Percentiles rank a stretch among this genome's conserved stretches.
These are phyloP conservation scores for Nipponacmea schrenckii DNA, from an alignment of 2,888 invertebrate species.

Conservation along the genomic window DNA sequence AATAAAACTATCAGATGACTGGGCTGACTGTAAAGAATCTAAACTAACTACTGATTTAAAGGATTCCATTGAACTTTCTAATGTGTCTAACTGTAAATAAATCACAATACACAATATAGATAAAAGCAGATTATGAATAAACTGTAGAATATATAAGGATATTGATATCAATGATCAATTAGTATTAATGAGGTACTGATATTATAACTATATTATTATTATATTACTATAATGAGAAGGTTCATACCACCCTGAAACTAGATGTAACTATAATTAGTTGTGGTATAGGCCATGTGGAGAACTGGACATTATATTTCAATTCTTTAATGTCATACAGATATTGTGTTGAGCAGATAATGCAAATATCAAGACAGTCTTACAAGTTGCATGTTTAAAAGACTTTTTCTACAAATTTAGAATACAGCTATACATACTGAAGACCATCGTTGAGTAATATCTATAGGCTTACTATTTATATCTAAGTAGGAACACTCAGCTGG, in stretches of 20 bases:
- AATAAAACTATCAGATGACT: constrained; percentile 22
- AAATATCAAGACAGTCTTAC: no score
- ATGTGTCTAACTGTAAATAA: constrained; percentile 43
- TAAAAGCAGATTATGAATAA: background rate
- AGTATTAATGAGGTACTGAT: no score
- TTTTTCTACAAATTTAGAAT: background rate
- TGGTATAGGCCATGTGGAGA: no score
- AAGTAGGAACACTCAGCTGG: background rate
- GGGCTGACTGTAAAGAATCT: constrained; percentile 23
- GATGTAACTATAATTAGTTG: no score
- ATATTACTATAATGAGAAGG: no score
- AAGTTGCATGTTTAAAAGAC: background rate
- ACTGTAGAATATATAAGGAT: no score
- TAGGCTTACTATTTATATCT: background rate
- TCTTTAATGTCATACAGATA: no score
- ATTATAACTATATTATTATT: no score
- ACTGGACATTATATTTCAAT: no score
- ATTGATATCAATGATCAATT: no score
- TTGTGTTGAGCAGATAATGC: no score
- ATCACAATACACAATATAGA: background rate
- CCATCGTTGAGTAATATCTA: constrained; percentile 27
- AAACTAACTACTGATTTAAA: constrained; percentile 35
- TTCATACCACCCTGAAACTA: no score
- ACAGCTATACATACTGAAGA: constrained; percentile 28
- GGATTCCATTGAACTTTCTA: constrained; percentile 54